A percentile compares a stretch with the other conserved stretches of the same genome.
These are phyloP conservation scores for Ochotona princeps DNA, from an alignment of 2,113 vertebrate species.

Conservation along the genomic window DNA sequence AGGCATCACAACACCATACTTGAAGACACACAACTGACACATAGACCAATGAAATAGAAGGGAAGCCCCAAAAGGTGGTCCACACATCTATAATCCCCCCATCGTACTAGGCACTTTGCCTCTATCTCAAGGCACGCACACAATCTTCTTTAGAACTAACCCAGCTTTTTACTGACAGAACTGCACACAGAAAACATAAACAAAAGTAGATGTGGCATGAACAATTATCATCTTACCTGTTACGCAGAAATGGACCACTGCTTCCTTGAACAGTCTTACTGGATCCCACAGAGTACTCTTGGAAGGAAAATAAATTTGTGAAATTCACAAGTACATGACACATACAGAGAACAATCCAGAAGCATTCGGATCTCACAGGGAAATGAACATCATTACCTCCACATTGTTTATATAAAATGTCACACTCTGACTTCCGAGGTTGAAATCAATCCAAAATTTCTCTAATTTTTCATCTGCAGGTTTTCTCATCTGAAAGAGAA, in stretches of 20 bases:
- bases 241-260: constrained; percentile 84
- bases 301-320: not conserved
- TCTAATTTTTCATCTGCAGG: constrained; percentile 92
- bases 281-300: constrained; percentile 92
- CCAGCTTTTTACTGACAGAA: not conserved
- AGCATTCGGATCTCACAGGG: not conserved
- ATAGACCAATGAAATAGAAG: no score
- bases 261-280: constrained; percentile 87
- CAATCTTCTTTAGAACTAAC: not conserved
- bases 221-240: constrained; percentile 80
- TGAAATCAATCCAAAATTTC: constrained; percentile 97
- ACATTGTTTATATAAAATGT: constrained; percentile 91
- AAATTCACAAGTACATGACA: not conserved
- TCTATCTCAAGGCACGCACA: not conserved
- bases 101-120: not conserved
- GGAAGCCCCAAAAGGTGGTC: no score
- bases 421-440: constrained; percentile 89
- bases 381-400: constrained; percentile 83
- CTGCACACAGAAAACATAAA: not conserved
- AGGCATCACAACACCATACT: no score
- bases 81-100: no score
- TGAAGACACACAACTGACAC: no score
- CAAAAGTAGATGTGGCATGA: not conserved
- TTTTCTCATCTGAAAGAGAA: constrained; percentile 87
- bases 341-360: not conserved